phyloP scores from a whole-genome alignment of 2,797 vertebrate genomes.

The Darevskia nairensis region DNA sequence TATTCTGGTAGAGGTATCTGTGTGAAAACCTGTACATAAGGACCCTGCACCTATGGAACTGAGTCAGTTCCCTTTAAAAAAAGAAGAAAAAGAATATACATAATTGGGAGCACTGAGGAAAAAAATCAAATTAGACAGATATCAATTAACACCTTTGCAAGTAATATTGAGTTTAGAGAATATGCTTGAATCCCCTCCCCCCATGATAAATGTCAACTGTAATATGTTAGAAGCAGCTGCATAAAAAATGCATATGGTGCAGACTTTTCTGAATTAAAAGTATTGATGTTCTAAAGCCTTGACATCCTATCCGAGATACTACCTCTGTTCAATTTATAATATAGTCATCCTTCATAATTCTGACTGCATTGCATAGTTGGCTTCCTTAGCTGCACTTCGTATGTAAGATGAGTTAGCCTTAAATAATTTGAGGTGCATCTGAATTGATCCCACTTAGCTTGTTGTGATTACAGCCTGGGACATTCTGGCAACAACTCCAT shows the following conservation, averaged over 20 bases:
- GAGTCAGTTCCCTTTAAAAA: background rate
- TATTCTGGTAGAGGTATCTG: no score
- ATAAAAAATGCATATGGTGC: background rate
- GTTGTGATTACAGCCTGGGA: background rate
- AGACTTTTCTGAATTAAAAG: background rate
- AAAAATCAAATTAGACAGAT: background rate
- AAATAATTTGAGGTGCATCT: conserved; percentile 33
- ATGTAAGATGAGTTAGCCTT: conserved; percentile 18
- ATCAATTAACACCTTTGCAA: background rate
- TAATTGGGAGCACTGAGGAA: no score
- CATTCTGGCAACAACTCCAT: fast-evolving
- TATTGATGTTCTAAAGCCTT: background rate
- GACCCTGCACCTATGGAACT: background rate
- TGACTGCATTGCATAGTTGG: fast-evolving
- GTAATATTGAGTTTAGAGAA: background rate
- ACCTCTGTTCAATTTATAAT: background rate
- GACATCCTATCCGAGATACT: background rate
- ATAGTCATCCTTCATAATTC: background rate
- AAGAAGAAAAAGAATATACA: background rate
- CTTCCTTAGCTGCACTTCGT: background rate
- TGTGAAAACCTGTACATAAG: background rate
- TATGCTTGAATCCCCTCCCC: background rate
- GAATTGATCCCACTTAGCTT: conserved; percentile 18
- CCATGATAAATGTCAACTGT: background rate
- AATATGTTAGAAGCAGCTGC: background rate